phyloP scores from a whole-genome alignment of 2,113 vertebrate genomes.

The Orientallactaga bullata region DNA sequence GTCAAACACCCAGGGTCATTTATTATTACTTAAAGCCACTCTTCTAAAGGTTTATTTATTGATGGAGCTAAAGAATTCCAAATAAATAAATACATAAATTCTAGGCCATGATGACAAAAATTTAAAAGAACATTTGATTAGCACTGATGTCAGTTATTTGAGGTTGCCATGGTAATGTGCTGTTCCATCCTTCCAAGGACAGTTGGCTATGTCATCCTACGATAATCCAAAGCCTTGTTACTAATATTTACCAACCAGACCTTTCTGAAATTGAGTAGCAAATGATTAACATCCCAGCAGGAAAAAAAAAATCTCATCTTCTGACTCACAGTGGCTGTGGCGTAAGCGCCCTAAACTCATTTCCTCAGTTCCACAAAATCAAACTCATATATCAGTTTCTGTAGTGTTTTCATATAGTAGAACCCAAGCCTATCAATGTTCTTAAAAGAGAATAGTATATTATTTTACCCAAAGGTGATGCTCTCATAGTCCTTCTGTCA shows the following conservation, averaged over 20 bases:
- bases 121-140: conserved; percentile 33
- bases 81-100: conserved; percentile 72
- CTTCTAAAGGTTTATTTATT: conserved; percentile 83
- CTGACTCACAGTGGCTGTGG: not conserved
- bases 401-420: not conserved
- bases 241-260: too few relatives aligned
- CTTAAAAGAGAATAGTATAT: not conserved
- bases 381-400: not conserved
- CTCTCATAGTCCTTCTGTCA: not conserved
- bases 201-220: not conserved
- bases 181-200: not conserved
- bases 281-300: not conserved
- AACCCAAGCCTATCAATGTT: not conserved
- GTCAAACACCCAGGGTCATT: conserved; percentile 80
- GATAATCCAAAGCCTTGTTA: not conserved
- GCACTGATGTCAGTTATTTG: conserved; percentile 22
- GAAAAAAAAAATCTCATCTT: not conserved
- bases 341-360: not conserved
- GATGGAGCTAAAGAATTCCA: conserved; percentile 66
- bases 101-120: conserved; percentile 28
- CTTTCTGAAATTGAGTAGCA: not conserved
- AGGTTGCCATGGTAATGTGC: not conserved
- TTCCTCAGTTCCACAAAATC: not conserved
- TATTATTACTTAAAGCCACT: conserved; percentile 83
- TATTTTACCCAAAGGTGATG: not conserved